Evolutionary conservation across 2,113 vertebrate genomes (phyloP).

Genomic region (Stegostoma tigrinum): DNA sequence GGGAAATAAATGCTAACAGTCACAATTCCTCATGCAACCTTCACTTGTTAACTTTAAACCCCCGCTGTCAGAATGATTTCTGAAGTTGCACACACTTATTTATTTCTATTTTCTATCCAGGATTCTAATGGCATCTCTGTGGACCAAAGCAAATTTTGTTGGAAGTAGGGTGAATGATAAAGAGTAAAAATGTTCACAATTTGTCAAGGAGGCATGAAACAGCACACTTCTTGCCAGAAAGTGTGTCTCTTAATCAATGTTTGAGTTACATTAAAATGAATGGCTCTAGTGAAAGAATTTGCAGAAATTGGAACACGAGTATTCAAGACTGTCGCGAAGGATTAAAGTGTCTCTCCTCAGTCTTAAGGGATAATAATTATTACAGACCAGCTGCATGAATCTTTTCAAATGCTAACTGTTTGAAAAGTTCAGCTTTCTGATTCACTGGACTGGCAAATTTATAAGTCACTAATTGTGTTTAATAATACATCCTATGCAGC

Average conservation of each 20-base stretch:
- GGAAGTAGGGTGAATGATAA: neutral
- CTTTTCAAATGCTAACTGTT: conserved; percentile 13
- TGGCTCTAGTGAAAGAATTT: neutral
- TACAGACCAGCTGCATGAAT: neutral
- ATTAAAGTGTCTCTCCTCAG: neutral
- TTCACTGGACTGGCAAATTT: conserved; percentile 9
- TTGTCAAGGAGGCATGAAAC: neutral
- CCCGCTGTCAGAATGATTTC: neutral
- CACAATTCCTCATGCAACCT: too few species aligned
- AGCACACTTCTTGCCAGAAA: neutral
- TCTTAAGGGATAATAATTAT: neutral
- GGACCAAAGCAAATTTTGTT: neutral
- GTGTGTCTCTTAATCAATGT: neutral
- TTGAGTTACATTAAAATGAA: neutral
- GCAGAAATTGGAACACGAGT: neutral
- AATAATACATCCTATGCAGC: neutral
- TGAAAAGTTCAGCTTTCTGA: conserved; percentile 34
- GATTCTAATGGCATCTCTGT: neutral
- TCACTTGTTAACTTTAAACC: neutral
- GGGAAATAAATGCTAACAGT: too few species aligned
- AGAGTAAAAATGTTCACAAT: neutral
- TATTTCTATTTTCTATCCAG: neutral
- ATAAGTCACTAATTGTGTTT: neutral
- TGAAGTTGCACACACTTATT: neutral
- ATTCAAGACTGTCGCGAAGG: neutral